phyloP scores from a whole-genome alignment of 2,113 vertebrate genomes.

The Osmerus eperlanus region DNA sequence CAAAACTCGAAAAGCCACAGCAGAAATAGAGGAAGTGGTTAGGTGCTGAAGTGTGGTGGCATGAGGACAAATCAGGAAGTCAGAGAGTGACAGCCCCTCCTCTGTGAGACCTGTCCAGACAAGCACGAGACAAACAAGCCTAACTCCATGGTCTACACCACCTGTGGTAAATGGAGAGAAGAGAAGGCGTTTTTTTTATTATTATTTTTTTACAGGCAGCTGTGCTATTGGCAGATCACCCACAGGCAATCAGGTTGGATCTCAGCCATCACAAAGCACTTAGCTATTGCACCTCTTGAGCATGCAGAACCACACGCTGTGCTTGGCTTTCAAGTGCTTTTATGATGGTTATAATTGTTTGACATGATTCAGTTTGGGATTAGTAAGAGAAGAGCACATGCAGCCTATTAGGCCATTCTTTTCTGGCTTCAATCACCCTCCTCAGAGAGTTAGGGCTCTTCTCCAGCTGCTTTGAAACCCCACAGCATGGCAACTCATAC shows the following conservation, averaged over 20 bases:
- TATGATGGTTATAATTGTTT: not conserved
- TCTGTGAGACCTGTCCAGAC: not conserved
- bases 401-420: not conserved
- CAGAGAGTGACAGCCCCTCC: conserved; percentile 39
- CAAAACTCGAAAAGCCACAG: conserved; percentile 3
- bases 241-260: conserved; percentile 15
- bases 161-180: conserved; percentile 7
- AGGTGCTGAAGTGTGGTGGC: conserved; percentile 26
- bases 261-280: conserved; percentile 4
- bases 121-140: not conserved
- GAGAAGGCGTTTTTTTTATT: not conserved
- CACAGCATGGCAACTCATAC: no score
- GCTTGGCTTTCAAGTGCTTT: not conserved
- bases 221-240: not conserved
- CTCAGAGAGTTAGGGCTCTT: no score
- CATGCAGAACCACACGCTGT: not conserved
- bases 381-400: not conserved
- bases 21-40: conserved; percentile 33
- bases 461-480: no score
- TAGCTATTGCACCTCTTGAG: conserved; percentile 14
- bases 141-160: not conserved
- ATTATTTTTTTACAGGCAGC: not conserved
- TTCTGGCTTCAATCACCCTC: no score
- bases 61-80: not conserved
- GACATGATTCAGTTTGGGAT: not conserved